Evolutionary conservation across 2,888 invertebrate genomes (phyloP), one percentile per base, ranked within the genome.

Genomic region (Cordylochernes scorpioides): DNA sequence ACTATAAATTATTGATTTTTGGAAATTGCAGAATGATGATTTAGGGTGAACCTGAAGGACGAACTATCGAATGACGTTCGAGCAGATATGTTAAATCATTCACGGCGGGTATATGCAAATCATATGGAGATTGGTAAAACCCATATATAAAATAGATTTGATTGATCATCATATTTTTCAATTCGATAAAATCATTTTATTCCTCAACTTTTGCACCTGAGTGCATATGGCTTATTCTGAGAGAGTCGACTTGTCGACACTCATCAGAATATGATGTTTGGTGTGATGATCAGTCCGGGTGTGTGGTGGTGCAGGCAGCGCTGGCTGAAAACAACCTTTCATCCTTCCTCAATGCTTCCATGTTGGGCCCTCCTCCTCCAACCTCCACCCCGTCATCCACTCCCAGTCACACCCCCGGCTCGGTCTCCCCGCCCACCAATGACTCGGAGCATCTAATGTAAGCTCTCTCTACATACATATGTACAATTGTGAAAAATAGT

Each of bases 251-350:
- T 5, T 3, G 12, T 22, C 14, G 12, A 22, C 12, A 22, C 14
- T 2, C 14, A 22, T 22, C 14, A 19, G 10, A 19, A 19, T 19
- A 10, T n/a, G 10, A 19, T 19, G 9, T n/a, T n/a, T 19, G 10
- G 10, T 10, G 2, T 19, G 9, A 19, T 2, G 10, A n/a, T 9
- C 10, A 19, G 10, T n/a, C 9, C 10, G 9, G 9, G 9, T 19
- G 10, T 9, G 15, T 6, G 24, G 9, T 22, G 9, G 18, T 14
- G 36, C 52, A 62, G 62, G 62, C 61, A 45, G 62, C 62, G 15
- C 53, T 63, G 41, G 62, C 61, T 30, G 62, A 62, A 45, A 59
- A 58, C 44, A 61, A 61, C 44, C 53, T 61, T 49, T 22, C n/a
- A n/a, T 33, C 36, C 34, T 36, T 36, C 31, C 36, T 36, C 13